Conservation (phyloP, 37 sponge, comb jelly and placozoan species). For the Petrosia ficiformis region DNA sequence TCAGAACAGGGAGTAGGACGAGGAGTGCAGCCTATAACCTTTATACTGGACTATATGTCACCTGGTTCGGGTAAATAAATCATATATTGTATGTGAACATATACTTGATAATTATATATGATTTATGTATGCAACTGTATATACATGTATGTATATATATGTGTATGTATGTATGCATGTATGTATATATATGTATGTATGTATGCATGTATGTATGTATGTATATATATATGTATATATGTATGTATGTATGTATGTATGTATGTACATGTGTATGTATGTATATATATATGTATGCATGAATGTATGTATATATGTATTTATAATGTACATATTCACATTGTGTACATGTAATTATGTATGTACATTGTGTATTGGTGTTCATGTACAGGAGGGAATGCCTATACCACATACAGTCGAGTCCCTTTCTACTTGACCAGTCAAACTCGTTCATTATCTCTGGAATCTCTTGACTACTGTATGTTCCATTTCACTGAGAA, state of each 20-base stretch:
- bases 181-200: slow-evolving; percentile 5
- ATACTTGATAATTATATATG: background rate
- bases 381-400: slow-evolving; percentile 66
- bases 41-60: slow-evolving; percentile 42
- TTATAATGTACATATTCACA: no score
- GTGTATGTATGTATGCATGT: slow-evolving; percentile 4
- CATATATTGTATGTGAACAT: no score
- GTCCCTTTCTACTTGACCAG: slow-evolving; percentile 75
- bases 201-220: slow-evolving; percentile 7
- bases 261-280: no score
- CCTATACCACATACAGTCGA: slow-evolving; percentile 77
- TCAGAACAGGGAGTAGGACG: slow-evolving; percentile 82
- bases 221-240: no score
- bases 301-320: no score
- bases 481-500: slow-evolving; percentile 49
- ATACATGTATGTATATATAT: background rate
- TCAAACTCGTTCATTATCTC: slow-evolving; percentile 28
- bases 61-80: slow-evolving; percentile 54
- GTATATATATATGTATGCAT: no score
- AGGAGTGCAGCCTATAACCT: slow-evolving; percentile 62
- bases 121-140: slow-evolving; percentile 7
- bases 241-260: no score
- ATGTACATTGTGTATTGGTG: no score
- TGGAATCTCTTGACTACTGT: slow-evolving; percentile 56
- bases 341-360: no score